Base-by-base conservation (phyloP, 2,888 invertebrate species). In the Drosophila neoperkinsi region DNA sequence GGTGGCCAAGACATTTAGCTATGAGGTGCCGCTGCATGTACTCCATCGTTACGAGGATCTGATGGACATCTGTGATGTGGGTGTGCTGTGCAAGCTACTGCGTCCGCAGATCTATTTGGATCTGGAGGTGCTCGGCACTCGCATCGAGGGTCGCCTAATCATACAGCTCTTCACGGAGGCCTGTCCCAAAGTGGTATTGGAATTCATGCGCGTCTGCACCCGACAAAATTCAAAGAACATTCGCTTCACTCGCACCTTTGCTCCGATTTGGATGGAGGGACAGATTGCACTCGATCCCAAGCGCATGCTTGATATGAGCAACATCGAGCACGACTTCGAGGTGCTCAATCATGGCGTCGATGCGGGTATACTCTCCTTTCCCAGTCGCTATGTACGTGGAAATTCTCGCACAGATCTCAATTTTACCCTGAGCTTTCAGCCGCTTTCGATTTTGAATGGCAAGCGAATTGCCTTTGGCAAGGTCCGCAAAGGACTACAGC, bases 381-480 rank as follows among this genome's bases (percentile, higher is more conserved):
- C 92, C 60, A 87, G 85, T 36, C 90, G 92, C 21, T 91, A 91
- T 56, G 82, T 92, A n/a, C 86, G 91, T 21, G 90, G 91, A 52
- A 90, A 83, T 25, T 77, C 87, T 57, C 72, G 79, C 1, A 74
- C 74, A 13, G 72, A 78, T 5, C 79, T 93, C 4, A 85, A 84
- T 50, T 93, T 93, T 33, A 90, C 91, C 16, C 82, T 93, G 28
- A 93, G 92, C 64, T 93, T 93, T 51, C 91, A 91, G 62, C 92
- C 93, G 9, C 58, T 93, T 31, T 83, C 89, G 25, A 84, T 90
- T 9, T 55, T 93, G 21, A 93, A 93, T 79, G 93, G 92, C 13
- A 90, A 92, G 56, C 86, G 93, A 1, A 83, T 92, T 33, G 93
- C 92, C 2, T 93, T 93, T 43, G 93, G 93, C 16, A 87, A 90